phyloP scores from a whole-genome alignment of 2,113 vertebrate genomes.

The Otis tarda region DNA sequence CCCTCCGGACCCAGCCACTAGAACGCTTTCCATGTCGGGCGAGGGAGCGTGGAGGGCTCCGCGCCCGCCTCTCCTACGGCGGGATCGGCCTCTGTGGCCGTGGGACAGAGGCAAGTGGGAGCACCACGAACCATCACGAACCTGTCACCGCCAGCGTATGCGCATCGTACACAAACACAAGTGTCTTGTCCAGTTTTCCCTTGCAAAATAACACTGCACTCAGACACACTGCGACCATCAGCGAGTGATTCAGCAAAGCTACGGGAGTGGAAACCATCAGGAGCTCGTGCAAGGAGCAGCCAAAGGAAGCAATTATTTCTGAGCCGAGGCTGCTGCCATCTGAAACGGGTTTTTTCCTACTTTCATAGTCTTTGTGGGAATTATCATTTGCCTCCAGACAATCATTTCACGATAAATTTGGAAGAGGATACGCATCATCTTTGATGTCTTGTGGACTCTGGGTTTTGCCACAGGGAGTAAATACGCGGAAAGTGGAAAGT shows the following conservation, averaged over 20 bases:
- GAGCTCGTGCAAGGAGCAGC: background rate
- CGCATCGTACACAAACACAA: background rate
- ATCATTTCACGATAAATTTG: background rate
- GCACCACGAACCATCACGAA: rapidly evolving
- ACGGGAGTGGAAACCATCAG: background rate
- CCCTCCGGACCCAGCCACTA: background rate
- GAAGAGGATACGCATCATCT: background rate
- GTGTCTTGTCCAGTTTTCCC: background rate
- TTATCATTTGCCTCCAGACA: background rate
- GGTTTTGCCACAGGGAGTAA: background rate
- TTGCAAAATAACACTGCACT: background rate
- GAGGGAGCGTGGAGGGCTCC: background rate
- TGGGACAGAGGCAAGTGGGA: background rate
- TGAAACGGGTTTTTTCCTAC: background rate
- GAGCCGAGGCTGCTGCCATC: background rate
- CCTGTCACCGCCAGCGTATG: too few species aligned
- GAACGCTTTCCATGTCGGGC: rapidly evolving
- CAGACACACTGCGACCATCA: rapidly evolving
- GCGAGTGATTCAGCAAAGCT: background rate
- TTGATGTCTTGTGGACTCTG: background rate
- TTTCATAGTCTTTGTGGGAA: background rate
- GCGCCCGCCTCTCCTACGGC: background rate
- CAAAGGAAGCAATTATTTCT: background rate
- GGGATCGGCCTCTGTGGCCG: rapidly evolving
- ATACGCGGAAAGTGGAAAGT: background rate